Evolutionary conservation across 2,888 invertebrate species (phyloP).

Genomic region (Tethea ocularis): DNA sequence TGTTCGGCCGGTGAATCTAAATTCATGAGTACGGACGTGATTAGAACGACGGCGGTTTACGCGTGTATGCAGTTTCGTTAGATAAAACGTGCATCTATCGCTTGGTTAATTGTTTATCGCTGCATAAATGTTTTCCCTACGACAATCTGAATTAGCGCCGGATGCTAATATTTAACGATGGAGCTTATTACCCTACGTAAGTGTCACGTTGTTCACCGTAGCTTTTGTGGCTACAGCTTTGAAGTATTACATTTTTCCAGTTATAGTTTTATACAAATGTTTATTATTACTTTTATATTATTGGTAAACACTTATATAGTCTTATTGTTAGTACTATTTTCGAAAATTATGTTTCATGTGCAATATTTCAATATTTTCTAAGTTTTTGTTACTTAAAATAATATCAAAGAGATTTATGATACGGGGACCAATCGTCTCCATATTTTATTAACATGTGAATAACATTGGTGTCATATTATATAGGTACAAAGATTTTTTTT

Average conservation of each 20-base stretch:
- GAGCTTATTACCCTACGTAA: not conserved
- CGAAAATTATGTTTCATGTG: too few relatives aligned
- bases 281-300: not conserved
- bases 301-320: not conserved
- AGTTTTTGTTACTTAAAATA: not conserved
- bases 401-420: not conserved
- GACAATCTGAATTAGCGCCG: constrained; percentile 44
- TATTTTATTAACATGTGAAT: too few relatives aligned
- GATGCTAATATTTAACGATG: constrained; percentile 38
- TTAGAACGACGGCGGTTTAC: constrained; percentile 57
- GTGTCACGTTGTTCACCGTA: not conserved
- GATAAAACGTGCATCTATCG: constrained; percentile 56
- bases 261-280: too few relatives aligned
- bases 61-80: constrained; percentile 47
- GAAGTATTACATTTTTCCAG: not conserved
- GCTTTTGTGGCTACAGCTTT: not conserved
- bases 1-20: constrained; percentile 54
- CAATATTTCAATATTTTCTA: too few relatives aligned
- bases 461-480: too few relatives aligned
- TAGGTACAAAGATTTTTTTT: too few relatives aligned
- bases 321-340: too few relatives aligned
- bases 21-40: constrained; percentile 64
- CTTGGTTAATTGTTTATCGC: constrained; percentile 59
- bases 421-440: too few relatives aligned
- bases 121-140: constrained; percentile 35